These are phyloP conservation scores for Tachystola acroxantha DNA, from an alignment of 2,888 invertebrate genomes.

Conservation along the genomic window DNA sequence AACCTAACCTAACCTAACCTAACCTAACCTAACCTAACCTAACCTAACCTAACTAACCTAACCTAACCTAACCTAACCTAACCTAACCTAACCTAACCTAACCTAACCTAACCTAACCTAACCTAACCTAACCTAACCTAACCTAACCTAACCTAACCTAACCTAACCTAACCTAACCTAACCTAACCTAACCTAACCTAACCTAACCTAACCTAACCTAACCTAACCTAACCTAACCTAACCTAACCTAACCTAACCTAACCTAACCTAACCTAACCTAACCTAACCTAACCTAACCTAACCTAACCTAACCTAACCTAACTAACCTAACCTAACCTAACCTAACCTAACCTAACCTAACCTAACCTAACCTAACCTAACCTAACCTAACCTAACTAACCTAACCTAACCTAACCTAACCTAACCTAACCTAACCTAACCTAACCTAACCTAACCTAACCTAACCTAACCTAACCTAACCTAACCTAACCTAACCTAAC, in stretches of 20 bases:
- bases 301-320: conserved; percentile 24
- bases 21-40: conserved; percentile 16
- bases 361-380: conserved; percentile 21
- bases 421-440: conserved; percentile 17
- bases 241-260: conserved; percentile 23
- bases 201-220: conserved; percentile 20
- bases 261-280: conserved; percentile 19
- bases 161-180: conserved; percentile 19
- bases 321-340: conserved; percentile 22
- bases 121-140: conserved; percentile 17
- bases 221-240: conserved; percentile 22
- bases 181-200: conserved; percentile 18
- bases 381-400: conserved; percentile 26
- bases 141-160: no score
- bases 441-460: no score
- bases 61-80: conserved; percentile 21
- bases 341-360: conserved; percentile 22
- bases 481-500: background rate
- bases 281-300: conserved; percentile 23
- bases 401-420: conserved; percentile 25
- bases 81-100: conserved; percentile 21
- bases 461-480: no score
- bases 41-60: conserved; percentile 19
- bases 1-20: conserved; percentile 16
- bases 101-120: conserved; percentile 17